A percentile compares a stretch with the other conserved stretches of the same genome.
These are phyloP conservation scores for Ectropis crepuscularia DNA, from an alignment of 2,888 invertebrate species.

Conservation along the genomic window DNA sequence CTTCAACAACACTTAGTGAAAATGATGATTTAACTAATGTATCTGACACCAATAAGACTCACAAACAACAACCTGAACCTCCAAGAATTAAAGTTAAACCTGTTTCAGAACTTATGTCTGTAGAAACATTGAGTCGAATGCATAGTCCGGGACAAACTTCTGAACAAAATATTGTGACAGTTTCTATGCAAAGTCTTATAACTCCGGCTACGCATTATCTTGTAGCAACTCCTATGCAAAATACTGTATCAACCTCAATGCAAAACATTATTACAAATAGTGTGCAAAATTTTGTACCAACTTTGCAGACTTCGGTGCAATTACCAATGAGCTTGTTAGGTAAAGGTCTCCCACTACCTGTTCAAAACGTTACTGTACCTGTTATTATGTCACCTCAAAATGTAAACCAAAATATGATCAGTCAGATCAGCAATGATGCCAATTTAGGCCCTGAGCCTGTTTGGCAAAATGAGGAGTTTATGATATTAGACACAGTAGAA, in stretches of 20 bases:
- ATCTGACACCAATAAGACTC: slow-evolving; percentile 16
- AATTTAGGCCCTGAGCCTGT: neutral
- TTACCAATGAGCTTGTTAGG: neutral
- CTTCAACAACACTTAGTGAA: slow-evolving; percentile 11
- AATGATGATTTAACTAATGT: neutral
- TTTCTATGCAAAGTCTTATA: neutral
- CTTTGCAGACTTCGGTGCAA: neutral
- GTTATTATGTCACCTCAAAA: neutral
- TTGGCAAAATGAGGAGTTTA: slow-evolving; percentile 44
- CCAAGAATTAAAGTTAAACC: slow-evolving; percentile 77
- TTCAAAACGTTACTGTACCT: slow-evolving; percentile 7
- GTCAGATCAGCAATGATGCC: neutral
- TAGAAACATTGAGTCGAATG: slow-evolving; percentile 48
- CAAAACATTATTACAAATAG: neutral
- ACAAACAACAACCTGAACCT: slow-evolving; percentile 26
- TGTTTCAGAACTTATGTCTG: slow-evolving; percentile 68
- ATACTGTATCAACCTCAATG: too few species aligned
- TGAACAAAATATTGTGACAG: neutral
- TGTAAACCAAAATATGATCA: too few species aligned
- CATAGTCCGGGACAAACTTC: slow-evolving; percentile 20
- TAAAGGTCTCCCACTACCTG: slow-evolving; percentile 9
- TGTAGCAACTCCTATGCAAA: slow-evolving; percentile 7
- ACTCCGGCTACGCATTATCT: slow-evolving; percentile 25
- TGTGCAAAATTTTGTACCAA: neutral
- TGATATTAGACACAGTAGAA: slow-evolving; percentile 64